These are phyloP conservation scores for Subacronicta megacephala DNA, from an alignment of 2,888 invertebrate genomes.

Conservation along the genomic window DNA sequence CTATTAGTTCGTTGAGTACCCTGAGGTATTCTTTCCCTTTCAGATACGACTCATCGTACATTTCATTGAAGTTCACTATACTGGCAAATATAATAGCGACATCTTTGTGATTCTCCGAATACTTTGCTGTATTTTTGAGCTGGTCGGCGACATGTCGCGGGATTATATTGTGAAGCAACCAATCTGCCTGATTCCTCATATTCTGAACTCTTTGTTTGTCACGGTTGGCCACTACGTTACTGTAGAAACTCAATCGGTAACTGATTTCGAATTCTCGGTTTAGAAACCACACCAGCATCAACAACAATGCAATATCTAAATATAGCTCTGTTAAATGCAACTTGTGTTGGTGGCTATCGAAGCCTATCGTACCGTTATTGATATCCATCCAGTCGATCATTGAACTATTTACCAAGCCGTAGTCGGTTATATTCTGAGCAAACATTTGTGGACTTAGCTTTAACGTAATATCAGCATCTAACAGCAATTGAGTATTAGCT, in stretches of 20 bases:
- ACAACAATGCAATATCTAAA: slow-evolving; percentile 94
- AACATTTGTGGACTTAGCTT: slow-evolving; percentile 57
- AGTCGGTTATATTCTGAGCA: slow-evolving; percentile 70
- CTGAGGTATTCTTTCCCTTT: slow-evolving; percentile 98
- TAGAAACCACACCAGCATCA: slow-evolving; percentile 96
- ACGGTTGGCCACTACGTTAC: slow-evolving; percentile 96
- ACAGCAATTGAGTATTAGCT: slow-evolving; percentile 78
- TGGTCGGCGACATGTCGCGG: slow-evolving; percentile 98
- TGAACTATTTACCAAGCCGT: slow-evolving; percentile 60
- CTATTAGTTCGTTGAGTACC: slow-evolving; percentile 98
- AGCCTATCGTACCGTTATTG: slow-evolving; percentile 58
- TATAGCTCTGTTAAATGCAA: slow-evolving; percentile 92
- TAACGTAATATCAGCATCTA: slow-evolving; percentile 69
- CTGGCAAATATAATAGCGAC: slow-evolving; percentile 98
- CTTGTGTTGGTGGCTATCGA: slow-evolving; percentile 68
- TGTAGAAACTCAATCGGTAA: slow-evolving; percentile 97
- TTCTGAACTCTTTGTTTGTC: slow-evolving; percentile 97
- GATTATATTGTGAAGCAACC: slow-evolving; percentile 98
- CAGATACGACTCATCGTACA: slow-evolving; percentile 99
- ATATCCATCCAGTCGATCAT: slow-evolving; percentile 59
- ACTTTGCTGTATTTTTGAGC: slow-evolving; percentile 97
- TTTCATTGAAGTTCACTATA: slow-evolving; percentile 98
- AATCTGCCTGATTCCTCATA: slow-evolving; percentile 98
- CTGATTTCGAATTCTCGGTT: slow-evolving; percentile 99
- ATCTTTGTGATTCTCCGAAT: slow-evolving; percentile 97